These are phyloP conservation scores for Cyclina sinensis DNA, from an alignment of 1,140 invertebrate species.

Conservation along the genomic window DNA sequence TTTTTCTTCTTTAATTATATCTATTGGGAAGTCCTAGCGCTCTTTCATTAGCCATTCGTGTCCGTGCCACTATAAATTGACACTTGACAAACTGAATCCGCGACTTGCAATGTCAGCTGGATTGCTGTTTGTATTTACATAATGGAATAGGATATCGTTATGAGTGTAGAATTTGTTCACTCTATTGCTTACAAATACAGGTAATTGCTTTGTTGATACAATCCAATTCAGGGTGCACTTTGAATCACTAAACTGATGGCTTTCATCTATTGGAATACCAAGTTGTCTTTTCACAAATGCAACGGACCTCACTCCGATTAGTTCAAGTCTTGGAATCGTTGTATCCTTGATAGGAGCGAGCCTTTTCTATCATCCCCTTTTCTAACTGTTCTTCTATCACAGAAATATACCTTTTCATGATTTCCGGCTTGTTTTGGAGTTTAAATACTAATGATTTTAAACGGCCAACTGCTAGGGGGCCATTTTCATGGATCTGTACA, in stretches of 20 bases:
- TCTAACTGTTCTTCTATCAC: slow-evolving; percentile 32
- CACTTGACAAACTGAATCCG: too few species aligned
- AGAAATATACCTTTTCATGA: slow-evolving; percentile 1
- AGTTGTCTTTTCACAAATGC: neutral
- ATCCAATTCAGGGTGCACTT: too few species aligned
- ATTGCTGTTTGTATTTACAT: too few species aligned
- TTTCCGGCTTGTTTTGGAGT: slow-evolving; percentile 8
- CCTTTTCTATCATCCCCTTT: slow-evolving; percentile 30
- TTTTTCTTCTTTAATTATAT: too few species aligned
- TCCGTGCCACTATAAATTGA: too few species aligned
- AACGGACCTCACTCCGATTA: neutral
- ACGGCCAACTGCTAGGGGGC: neutral
- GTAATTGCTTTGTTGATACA: too few species aligned
- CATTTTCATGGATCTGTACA: neutral
- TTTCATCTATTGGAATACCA: neutral
- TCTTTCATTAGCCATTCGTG: too few species aligned
- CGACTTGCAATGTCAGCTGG: too few species aligned
- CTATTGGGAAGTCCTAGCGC: too few species aligned
- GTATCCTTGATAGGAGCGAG: neutral
- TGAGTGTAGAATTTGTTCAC: too few species aligned
- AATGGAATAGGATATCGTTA: too few species aligned
- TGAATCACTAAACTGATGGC: neutral
- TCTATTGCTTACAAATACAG: too few species aligned
- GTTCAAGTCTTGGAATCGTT: neutral
- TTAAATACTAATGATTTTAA: neutral